phyloP scores from a whole-genome alignment of 2,113 vertebrate genomes.

The Scolopax mira region DNA sequence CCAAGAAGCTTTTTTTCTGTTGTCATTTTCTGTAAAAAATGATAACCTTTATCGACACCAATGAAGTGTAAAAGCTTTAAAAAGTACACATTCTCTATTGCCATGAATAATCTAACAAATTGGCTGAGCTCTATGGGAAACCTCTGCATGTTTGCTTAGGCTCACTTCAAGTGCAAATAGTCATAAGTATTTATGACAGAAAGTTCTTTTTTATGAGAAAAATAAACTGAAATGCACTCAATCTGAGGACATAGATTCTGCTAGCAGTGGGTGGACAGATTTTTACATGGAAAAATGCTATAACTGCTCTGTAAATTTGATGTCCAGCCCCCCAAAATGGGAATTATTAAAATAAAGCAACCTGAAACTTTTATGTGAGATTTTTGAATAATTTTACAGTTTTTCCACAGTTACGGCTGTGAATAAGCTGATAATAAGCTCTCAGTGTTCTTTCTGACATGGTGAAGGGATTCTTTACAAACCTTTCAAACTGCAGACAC shows the following conservation, averaged over 20 bases:
- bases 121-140: conserved; percentile 34
- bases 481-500: not conserved
- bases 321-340: not conserved
- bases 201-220: not conserved
- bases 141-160: not conserved
- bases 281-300: not conserved
- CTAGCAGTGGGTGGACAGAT: not conserved
- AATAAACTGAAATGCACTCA: not conserved
- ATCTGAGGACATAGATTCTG: not conserved
- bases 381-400: not conserved
- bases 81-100: not conserved
- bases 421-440: not conserved
- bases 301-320: not conserved
- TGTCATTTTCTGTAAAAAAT: not conserved
- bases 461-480: not conserved
- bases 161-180: conserved; percentile 27
- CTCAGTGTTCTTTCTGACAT: not conserved
- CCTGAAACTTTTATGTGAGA: not conserved
- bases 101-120: not conserved
- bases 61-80: not conserved
- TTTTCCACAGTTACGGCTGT: not conserved
- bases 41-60: not conserved
- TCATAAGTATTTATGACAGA: not conserved
- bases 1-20: not conserved
- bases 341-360: not conserved